Percentiles rank a stretch among this genome's conserved stretches.
Conservation (phyloP, 2,797 vertebrate genomes). For the Liparis tanakae region DNA sequence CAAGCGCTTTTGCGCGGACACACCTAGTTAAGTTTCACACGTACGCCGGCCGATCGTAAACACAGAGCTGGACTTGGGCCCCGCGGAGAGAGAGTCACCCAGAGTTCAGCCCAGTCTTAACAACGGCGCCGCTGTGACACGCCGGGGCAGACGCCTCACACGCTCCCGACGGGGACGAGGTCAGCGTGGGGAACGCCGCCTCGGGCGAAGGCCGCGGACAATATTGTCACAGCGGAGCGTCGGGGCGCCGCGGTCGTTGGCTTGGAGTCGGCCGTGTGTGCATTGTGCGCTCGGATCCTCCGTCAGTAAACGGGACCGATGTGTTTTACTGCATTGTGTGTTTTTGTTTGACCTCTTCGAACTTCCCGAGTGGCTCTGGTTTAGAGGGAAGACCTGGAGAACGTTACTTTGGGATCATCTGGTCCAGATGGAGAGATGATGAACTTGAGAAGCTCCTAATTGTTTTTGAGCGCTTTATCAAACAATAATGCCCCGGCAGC, state of each 20-base stretch:
- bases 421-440: conserved; percentile 2
- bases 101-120: conserved; percentile 71
- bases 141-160: conserved; percentile 53
- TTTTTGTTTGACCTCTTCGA: not conserved
- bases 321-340: conserved; percentile 5
- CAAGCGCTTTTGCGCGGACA: conserved; percentile 6
- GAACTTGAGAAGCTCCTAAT: not conserved
- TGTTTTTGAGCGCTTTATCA: not conserved
- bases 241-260: conserved; percentile 51
- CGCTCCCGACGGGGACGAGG: conserved; percentile 47
- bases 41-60: conserved; percentile 57
- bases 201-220: conserved; percentile 30
- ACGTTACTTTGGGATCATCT: conserved; percentile 30
- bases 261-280: conserved; percentile 31
- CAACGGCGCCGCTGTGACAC: conserved; percentile 60
- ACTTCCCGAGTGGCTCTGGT: conserved; percentile 24
- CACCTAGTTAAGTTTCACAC: conserved; percentile 47
- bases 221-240: conserved; percentile 56
- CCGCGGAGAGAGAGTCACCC: conserved; percentile 58
- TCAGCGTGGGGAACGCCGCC: conserved; percentile 36
- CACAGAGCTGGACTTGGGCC: conserved; percentile 54
- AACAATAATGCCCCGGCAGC: not conserved
- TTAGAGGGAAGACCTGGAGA: conserved; percentile 8
- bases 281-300: conserved; percentile 21
- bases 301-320: not conserved